phyloP scores from a whole-genome alignment of 2,797 vertebrate genomes.

The Amphiprion clarkii region DNA sequence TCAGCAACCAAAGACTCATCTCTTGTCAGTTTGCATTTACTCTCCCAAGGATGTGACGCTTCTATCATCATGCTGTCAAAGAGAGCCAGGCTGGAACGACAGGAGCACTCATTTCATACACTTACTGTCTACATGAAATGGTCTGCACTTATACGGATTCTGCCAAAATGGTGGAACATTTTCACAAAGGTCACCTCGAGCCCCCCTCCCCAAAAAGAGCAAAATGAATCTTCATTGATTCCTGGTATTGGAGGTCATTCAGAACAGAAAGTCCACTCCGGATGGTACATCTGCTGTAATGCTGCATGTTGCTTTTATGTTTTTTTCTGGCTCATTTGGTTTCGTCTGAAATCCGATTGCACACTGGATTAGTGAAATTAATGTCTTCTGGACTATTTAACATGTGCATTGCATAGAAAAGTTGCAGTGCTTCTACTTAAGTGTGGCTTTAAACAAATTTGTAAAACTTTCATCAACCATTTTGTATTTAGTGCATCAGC shows the following conservation, averaged over 20 bases:
- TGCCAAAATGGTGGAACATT: slow-evolving; percentile 96
- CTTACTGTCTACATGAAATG: slow-evolving; percentile 99
- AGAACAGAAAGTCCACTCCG: slow-evolving; percentile 85
- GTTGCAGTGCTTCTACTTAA: neutral
- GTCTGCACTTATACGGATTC: slow-evolving; percentile 94
- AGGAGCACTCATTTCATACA: slow-evolving; percentile 99
- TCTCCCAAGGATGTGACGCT: slow-evolving; percentile 98
- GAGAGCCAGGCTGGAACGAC: slow-evolving; percentile 94
- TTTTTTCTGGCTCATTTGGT: slow-evolving; percentile 28
- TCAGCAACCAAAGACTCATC: slow-evolving; percentile 99
- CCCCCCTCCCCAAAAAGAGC: slow-evolving; percentile 74
- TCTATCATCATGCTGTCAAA: slow-evolving; percentile 99
- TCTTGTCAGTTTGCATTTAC: slow-evolving; percentile 99
- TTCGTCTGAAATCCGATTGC: slow-evolving; percentile 16
- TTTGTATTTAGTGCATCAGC: too few relatives aligned
- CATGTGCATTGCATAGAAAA: neutral
- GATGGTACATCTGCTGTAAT: slow-evolving; percentile 81
- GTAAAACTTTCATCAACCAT: too few relatives aligned
- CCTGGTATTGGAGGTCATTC: slow-evolving; percentile 91
- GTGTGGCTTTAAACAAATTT: too few relatives aligned
- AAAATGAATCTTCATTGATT: slow-evolving; percentile 86
- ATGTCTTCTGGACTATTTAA: slow-evolving; percentile 23
- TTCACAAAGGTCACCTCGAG: slow-evolving; percentile 96
- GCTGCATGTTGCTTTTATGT: slow-evolving; percentile 59
- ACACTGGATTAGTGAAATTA: slow-evolving; percentile 24